These are phyloP conservation scores for Chascanopsetta lugubris DNA, from an alignment of 2,113 vertebrate genomes.

Conservation along the genomic window DNA sequence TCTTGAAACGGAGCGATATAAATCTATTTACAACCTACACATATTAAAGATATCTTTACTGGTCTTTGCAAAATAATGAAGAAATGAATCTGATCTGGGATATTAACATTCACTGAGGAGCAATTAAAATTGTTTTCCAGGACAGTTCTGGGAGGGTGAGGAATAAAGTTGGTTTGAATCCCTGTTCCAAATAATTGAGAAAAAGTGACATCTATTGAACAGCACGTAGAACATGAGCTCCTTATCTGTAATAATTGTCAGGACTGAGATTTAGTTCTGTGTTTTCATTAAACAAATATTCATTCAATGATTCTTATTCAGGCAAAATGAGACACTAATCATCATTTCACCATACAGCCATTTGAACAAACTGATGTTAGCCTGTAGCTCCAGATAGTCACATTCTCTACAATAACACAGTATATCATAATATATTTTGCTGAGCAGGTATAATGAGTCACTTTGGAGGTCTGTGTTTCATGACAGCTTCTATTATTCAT, in stretches of 20 bases:
- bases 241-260: neutral
- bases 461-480: constrained; percentile 55
- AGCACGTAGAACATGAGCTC: neutral
- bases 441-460: constrained; percentile 56
- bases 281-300: neutral
- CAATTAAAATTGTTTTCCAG: neutral
- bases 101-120: neutral
- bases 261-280: neutral
- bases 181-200: neutral
- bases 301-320: neutral
- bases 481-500: constrained; percentile 64
- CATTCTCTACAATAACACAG: constrained; percentile 10
- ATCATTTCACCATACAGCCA: neutral
- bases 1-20: neutral
- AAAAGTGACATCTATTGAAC: neutral
- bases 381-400: constrained; percentile 18
- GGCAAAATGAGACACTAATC: neutral
- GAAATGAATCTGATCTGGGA: neutral
- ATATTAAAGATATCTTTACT: neutral
- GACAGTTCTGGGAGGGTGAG: neutral
- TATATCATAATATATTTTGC: constrained; percentile 49
- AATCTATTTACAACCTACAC: neutral
- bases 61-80: neutral
- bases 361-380: constrained; percentile 21
- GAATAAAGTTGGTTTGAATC: neutral